A percentile compares a stretch with the other conserved stretches of the same genome.
These are phyloP conservation scores for Thalassophryne amazonica DNA, from an alignment of 2,797 vertebrate species.

Conservation along the genomic window DNA sequence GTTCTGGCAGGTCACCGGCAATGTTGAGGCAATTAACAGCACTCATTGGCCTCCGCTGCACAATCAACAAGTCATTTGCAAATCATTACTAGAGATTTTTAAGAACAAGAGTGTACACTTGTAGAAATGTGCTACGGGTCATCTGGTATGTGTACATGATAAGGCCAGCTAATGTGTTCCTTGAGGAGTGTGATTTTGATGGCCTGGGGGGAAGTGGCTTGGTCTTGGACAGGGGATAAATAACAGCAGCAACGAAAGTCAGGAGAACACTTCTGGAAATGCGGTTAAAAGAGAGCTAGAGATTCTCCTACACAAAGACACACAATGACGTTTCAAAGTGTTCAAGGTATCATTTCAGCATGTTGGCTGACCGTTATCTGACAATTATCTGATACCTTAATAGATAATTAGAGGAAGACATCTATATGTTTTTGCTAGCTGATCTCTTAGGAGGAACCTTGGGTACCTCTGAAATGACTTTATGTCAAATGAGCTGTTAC, in stretches of 20 bases:
- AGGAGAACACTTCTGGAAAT: constrained; percentile 21
- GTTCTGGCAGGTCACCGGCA: constrained; percentile 58
- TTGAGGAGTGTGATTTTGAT: constrained; percentile 59
- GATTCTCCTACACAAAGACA: not conserved
- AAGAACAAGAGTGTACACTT: constrained; percentile 23
- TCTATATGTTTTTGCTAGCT: no score
- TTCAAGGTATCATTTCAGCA: not conserved
- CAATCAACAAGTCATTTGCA: constrained; percentile 74
- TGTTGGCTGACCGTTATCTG: no score
- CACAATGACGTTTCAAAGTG: not conserved
- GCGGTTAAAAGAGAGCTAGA: constrained; percentile 53
- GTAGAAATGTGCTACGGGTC: constrained; percentile 61
- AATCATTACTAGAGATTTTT: constrained; percentile 61
- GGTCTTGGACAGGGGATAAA: constrained; percentile 46
- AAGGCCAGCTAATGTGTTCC: constrained; percentile 69
- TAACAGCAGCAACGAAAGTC: constrained; percentile 35
- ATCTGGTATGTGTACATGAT: constrained; percentile 68
- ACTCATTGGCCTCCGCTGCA: constrained; percentile 24
- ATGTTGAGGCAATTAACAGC: constrained; percentile 67
- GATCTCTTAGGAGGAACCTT: no score
- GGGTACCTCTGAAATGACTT: no score
- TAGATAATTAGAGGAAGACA: no score
- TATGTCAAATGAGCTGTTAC: no score
- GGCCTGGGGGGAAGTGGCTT: constrained; percentile 60
- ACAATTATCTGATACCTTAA: no score